These are phyloP conservation scores for Drosophila paulistorum DNA, from an alignment of 1,140 invertebrate species.

Conservation along the genomic window DNA sequence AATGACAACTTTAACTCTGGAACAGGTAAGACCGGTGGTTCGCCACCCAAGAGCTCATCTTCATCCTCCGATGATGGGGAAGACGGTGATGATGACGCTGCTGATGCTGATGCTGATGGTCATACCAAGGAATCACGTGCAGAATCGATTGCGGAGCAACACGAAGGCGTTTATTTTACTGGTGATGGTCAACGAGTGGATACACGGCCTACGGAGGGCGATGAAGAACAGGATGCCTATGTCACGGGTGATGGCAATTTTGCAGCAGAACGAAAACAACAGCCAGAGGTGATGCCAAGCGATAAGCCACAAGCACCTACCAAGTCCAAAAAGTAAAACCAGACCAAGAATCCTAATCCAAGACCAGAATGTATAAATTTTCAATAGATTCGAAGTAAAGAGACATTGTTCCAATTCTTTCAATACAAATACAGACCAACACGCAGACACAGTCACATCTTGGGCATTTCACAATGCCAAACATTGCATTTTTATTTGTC, in stretches of 20 bases:
- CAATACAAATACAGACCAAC: neutral
- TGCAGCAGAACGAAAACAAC: neutral
- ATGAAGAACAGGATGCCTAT: neutral
- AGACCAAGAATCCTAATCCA: no score
- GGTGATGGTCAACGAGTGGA: constrained; percentile 18
- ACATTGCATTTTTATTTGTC: neutral
- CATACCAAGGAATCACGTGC: no score
- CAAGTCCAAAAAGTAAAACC: neutral
- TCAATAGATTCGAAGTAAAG: neutral
- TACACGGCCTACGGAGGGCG: neutral
- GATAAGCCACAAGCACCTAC: neutral
- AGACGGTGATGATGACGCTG: neutral
- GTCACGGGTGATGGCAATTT: constrained; percentile 8
- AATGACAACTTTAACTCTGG: no score
- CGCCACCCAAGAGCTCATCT: neutral
- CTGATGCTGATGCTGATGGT: neutral
- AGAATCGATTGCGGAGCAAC: neutral
- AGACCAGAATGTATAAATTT: neutral
- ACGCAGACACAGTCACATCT: neutral
- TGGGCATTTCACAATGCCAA: neutral
- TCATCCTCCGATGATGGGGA: neutral
- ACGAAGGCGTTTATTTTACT: constrained; percentile 13
- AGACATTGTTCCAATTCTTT: constrained; percentile 1
- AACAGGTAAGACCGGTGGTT: no score
- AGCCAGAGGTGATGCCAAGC: neutral